Evolutionary conservation across 2,113 vertebrate genomes (phyloP).

Genomic region (Lipophrys pholis): DNA sequence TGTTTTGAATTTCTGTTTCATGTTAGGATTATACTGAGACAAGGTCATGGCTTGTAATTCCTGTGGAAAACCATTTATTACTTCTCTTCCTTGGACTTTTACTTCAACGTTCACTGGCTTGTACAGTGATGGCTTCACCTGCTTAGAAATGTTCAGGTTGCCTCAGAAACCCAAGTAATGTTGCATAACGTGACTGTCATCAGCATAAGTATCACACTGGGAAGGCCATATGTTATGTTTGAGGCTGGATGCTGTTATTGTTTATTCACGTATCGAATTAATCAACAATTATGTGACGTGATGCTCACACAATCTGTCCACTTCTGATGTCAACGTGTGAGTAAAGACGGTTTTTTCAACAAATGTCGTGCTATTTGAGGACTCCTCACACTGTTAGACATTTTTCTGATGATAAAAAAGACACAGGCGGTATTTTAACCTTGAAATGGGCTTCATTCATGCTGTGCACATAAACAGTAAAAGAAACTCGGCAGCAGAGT

Average conservation of each 20-base stretch:
- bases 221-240: not conserved
- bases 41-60: not conserved
- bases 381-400: not conserved
- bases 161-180: slow-evolving; percentile 70
- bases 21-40: not conserved
- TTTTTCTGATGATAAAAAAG: not conserved
- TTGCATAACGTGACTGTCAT: slow-evolving; percentile 43
- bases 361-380: not conserved
- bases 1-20: not conserved
- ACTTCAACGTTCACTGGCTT: slow-evolving; percentile 39
- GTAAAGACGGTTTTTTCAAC: not conserved
- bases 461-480: slow-evolving; percentile 16
- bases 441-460: slow-evolving; percentile 7
- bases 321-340: not conserved
- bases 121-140: slow-evolving; percentile 16
- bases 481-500: not conserved
- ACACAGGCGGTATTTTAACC: slow-evolving; percentile 8
- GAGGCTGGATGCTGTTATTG: not conserved
- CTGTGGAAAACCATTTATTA: not conserved
- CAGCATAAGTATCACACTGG: not conserved
- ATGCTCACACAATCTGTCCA: not conserved
- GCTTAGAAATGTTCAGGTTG: slow-evolving; percentile 61
- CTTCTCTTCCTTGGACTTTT: slow-evolving; percentile 22
- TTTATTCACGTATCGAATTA: not conserved
- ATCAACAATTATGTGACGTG: not conserved